Conservation (phyloP, 2,888 invertebrate genomes). For the Pterobdella sp. region DNA sequence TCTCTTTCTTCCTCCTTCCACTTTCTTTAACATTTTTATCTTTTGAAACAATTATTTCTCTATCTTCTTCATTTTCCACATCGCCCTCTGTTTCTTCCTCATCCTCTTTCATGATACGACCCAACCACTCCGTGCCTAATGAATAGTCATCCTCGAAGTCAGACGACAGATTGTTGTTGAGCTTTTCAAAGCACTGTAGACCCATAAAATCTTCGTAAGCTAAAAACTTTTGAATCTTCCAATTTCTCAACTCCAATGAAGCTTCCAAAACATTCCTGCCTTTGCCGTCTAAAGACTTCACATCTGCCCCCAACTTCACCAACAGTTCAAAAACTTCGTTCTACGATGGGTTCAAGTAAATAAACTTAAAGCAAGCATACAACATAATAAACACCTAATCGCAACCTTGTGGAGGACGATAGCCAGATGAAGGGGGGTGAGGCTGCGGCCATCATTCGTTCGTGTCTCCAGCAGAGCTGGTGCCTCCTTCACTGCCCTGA, state of each 20-base stretch:
- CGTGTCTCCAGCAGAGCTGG: background rate
- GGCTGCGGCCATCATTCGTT: background rate
- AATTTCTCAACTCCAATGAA: background rate
- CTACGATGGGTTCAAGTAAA: too few relatives aligned
- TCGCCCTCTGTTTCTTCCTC: background rate
- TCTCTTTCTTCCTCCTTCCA: background rate
- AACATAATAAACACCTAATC: too few relatives aligned
- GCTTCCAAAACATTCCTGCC: background rate
- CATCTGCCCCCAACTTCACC: background rate
- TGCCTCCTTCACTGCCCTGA: background rate
- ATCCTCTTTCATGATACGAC: background rate
- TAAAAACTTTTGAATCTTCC: background rate
- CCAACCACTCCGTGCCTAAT: background rate
- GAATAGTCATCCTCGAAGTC: background rate
- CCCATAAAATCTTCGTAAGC: background rate
- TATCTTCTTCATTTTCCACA: background rate
- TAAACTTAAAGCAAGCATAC: background rate
- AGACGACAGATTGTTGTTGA: background rate
- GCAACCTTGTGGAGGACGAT: constrained; percentile 4
- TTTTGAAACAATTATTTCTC: too few relatives aligned
- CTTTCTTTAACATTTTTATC: background rate
- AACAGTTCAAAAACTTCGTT: background rate
- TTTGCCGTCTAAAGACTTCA: background rate
- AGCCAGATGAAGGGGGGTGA: constrained; percentile 9
- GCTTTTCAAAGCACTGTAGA: background rate